Evolutionary conservation across 37 sponge, comb jelly and placozoan genomes (phyloP), one percentile per base, ranked within the genome.

Genomic region (Chondrilla cf. caribensis): DNA sequence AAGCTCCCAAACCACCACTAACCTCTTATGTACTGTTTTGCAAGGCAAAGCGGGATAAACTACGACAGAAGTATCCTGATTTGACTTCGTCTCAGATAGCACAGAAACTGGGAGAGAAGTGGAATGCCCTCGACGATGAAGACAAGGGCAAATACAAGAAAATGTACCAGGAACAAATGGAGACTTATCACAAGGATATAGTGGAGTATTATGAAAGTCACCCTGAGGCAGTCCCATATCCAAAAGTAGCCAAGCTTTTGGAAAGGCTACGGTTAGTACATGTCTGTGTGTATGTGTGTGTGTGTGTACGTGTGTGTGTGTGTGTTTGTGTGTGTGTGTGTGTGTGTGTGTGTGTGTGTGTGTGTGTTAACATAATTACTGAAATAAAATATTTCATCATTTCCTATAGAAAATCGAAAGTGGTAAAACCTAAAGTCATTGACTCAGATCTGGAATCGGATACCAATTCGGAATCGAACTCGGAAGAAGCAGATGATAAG

Each of bases 11-110:
- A 59, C 70, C 18, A 1, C 91, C 91, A 26, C 39, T 70, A 29
- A 54, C 82, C 15, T 60, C 91, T 0, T 91, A 87, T 59, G 22
- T 87, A 7, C 78, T 75, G 57, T 91, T 87, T 82, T 87, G 78
- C 38, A 84, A 87, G 18, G 59, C 54, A 40, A 91, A 91, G 58
- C 65, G 84, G 28, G 54, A 38, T 0, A 84, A 77, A 29, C 21
- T 91, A 0, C 67, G 58, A 0, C 60, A 83, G 70, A 84, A 87
- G 54, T 77, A 91, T 47, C 85, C 91, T 9, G 58, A 87, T n/a
- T 47, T 87, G 37, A 7, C 39, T 8, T 32, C 64, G 0, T 54
- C 66, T 4, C 79, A 86, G 39, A 64, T 91, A 19, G 79, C 79
- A 31, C 54, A 19, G 21, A 84, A 82, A 37, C 67, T 91, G 38